Evolutionary conservation across 2,888 invertebrate genomes (phyloP).

Genomic region (Pachliopta kotzebuea): DNA sequence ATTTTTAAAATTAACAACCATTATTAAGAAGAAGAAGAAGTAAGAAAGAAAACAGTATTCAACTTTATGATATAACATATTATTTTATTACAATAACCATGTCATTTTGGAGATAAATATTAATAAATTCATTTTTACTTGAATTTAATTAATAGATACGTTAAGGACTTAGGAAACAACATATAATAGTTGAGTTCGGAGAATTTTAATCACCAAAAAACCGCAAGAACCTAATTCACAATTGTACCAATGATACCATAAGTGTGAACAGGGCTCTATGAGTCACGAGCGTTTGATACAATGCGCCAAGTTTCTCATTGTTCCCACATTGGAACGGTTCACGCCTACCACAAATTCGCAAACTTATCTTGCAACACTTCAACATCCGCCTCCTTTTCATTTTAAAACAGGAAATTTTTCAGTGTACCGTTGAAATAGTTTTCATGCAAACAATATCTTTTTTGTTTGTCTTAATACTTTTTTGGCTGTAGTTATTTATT

Average conservation of each 20-base stretch:
- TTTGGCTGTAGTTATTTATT: no score
- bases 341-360: slow-evolving; percentile 19
- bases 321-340: slow-evolving; percentile 20
- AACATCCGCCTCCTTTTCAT: neutral
- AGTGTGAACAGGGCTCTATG: slow-evolving; percentile 15
- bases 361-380: slow-evolving; percentile 23
- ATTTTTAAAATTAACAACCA: no score
- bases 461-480: no score
- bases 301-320: slow-evolving; percentile 15
- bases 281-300: slow-evolving; percentile 19
- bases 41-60: no score
- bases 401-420: neutral
- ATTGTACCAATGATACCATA: slow-evolving; percentile 5
- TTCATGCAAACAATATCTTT: neutral
- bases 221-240: slow-evolving; percentile 5
- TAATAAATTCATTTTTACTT: no score
- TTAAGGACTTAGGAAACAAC: no score
- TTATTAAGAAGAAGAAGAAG: no score
- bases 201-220: slow-evolving; percentile 19
- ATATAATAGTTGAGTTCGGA: slow-evolving; percentile 7
- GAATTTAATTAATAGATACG: no score
- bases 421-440: neutral
- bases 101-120: no score
- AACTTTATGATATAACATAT: no score
- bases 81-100: no score